A percentile compares a stretch with the other conserved stretches of the same genome.
These are phyloP conservation scores for Stomatorhinus walkeri DNA, from an alignment of 2,797 vertebrate species.

Conservation along the genomic window DNA sequence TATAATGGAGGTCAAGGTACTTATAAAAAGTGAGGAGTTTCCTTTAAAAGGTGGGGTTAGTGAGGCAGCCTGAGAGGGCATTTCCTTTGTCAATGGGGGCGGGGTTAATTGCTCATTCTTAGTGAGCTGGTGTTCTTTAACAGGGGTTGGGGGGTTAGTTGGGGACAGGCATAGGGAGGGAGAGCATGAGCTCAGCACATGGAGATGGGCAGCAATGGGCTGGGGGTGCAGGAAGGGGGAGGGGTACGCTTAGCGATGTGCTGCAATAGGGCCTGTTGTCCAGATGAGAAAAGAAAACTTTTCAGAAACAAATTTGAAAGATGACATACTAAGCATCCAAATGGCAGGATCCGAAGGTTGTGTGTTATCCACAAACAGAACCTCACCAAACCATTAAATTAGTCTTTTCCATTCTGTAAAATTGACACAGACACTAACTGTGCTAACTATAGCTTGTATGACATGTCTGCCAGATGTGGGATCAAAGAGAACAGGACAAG, in stretches of 20 bases:
- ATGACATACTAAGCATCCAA: conserved; percentile 25
- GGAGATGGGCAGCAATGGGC: conserved; percentile 47
- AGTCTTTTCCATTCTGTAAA: neutral
- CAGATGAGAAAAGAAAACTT: conserved; percentile 41
- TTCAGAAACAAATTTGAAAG: conserved; percentile 33
- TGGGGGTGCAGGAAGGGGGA: conserved; percentile 20
- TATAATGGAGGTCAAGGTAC: neutral
- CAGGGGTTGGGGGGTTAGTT: conserved; percentile 35
- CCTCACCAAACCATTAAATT: neutral
- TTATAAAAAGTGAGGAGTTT: neutral
- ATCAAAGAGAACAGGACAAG: neutral
- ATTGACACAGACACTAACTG: neutral
- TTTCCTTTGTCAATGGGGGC: conserved; percentile 17
- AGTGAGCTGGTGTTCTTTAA: conserved; percentile 30
- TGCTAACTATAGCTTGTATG: conserved; percentile 14
- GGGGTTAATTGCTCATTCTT: neutral
- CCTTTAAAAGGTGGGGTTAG: neutral
- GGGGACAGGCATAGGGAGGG: conserved; percentile 37
- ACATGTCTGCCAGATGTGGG: neutral
- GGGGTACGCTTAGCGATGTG: neutral
- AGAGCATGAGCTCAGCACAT: conserved; percentile 42
- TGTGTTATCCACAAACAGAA: conserved; percentile 45
- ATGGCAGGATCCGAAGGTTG: conserved; percentile 25
- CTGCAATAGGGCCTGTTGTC: neutral
- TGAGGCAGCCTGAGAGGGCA: neutral